Evolutionary conservation across 2,888 invertebrate genomes (phyloP).

Genomic region (Lepidocyrtoides sp.): DNA sequence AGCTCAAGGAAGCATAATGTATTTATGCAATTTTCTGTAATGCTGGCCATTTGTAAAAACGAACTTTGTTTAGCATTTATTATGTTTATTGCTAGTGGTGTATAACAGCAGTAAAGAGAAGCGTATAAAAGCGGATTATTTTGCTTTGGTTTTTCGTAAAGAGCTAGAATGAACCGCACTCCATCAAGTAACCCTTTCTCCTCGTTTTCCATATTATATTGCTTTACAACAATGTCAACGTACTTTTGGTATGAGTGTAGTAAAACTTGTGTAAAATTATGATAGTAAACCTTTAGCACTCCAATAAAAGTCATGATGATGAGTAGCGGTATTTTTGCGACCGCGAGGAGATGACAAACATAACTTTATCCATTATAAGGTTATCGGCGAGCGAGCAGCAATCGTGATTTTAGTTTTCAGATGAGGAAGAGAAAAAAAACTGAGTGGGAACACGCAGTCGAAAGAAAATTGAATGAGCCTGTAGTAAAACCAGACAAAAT

Average conservation of each 20-base stretch:
- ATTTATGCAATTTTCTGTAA: conserved; percentile 56
- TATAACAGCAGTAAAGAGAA: not conserved
- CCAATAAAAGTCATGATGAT: conserved; percentile 16
- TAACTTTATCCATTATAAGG: conserved; percentile 27
- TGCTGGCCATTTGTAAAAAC: conserved; percentile 24
- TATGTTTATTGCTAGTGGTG: not conserved
- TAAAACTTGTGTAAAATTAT: conserved; percentile 14
- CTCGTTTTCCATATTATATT: not conserved
- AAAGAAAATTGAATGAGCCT: too few species aligned
- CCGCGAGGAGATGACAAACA: not conserved
- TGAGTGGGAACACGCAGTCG: too few species aligned
- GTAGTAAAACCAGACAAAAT: not conserved
- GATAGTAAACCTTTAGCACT: conserved; percentile 36
- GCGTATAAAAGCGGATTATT: not conserved
- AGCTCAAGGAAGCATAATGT: conserved; percentile 25
- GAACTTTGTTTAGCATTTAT: too few species aligned
- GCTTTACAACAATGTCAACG: conserved; percentile 32
- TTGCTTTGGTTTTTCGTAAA: not conserved
- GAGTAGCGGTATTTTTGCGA: not conserved
- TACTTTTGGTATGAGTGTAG: not conserved
- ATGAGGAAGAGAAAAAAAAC: too few species aligned
- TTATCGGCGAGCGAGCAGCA: conserved; percentile 5
- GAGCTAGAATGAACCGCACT: not conserved
- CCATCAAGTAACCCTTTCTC: not conserved
- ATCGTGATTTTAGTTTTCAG: too few species aligned